Conservation (phyloP, 2,797 vertebrate species). For the Sebastes melanostomus region DNA sequence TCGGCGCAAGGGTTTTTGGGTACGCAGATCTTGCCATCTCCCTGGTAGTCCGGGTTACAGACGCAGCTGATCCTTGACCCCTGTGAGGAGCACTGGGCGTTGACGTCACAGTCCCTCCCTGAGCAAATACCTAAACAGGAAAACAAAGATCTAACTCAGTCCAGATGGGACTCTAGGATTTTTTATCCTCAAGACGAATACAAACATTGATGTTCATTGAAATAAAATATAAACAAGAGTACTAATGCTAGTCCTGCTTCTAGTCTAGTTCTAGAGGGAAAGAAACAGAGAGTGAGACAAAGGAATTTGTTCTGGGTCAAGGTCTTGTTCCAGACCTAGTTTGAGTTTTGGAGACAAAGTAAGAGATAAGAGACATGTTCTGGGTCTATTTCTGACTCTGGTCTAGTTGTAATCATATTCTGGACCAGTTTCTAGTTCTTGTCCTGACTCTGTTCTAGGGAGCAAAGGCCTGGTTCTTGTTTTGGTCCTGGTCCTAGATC, state of each 20-base stretch:
- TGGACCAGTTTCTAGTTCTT: not conserved
- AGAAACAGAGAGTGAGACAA: not conserved
- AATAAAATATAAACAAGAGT: not conserved
- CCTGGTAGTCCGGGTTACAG: constrained; percentile 86
- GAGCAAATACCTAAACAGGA: constrained; percentile 67
- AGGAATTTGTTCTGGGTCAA: not conserved
- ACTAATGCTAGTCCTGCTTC: not conserved
- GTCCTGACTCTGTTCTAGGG: not conserved
- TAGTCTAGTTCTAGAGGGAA: not conserved
- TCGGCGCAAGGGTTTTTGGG: constrained; percentile 86
- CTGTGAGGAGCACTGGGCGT: constrained; percentile 82
- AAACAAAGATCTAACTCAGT: not conserved
- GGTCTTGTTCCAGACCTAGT: not conserved
- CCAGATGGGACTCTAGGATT: not conserved
- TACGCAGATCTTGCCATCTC: constrained; percentile 87
- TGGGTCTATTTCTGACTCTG: not conserved
- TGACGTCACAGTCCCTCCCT: constrained; percentile 65
- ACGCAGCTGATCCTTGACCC: constrained; percentile 78
- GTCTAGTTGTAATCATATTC: not conserved
- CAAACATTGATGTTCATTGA: not conserved
- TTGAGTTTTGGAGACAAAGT: not conserved
- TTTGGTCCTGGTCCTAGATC: not conserved
- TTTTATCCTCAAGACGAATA: not conserved
- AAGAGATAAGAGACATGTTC: not conserved
- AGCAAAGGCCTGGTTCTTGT: not conserved